Conservation (phyloP, 2,797 vertebrate species). For the Petrocephalus sullivani region DNA sequence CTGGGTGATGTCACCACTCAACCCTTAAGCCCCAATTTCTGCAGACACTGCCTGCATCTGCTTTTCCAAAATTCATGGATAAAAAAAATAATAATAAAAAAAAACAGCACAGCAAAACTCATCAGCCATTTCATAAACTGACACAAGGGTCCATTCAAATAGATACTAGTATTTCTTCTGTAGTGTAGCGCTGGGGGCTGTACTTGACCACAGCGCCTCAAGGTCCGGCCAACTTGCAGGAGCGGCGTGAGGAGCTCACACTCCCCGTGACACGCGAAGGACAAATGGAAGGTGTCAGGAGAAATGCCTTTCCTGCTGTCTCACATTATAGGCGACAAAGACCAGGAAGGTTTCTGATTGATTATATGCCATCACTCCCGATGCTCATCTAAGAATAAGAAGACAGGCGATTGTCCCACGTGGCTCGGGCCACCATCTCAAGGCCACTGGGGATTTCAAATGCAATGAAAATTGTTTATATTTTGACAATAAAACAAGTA, state of each 20-base stretch:
- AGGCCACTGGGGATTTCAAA: background rate
- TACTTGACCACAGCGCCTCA: background rate
- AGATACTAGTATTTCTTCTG: background rate
- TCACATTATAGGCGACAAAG: background rate
- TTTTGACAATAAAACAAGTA: background rate
- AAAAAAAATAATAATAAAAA: background rate
- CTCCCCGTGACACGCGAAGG: background rate
- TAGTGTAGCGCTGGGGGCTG: background rate
- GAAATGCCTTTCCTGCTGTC: conserved; percentile 4
- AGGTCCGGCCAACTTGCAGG: background rate
- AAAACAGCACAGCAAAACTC: background rate
- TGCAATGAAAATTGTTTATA: background rate
- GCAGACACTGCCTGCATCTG: background rate
- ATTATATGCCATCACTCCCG: background rate
- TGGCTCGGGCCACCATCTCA: background rate
- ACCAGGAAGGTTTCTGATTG: background rate
- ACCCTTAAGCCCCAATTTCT: background rate
- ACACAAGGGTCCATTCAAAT: background rate
- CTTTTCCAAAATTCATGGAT: background rate
- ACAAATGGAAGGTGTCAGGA: background rate
- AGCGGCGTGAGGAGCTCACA: background rate
- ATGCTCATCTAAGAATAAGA: background rate
- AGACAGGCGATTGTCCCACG: background rate
- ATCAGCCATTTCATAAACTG: background rate
- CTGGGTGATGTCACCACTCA: background rate